Percentiles rank a stretch among this genome's conserved stretches.
Evolutionary conservation across 2,888 invertebrate species (phyloP).

Genomic region (Andrena haemorrhoa): DNA sequence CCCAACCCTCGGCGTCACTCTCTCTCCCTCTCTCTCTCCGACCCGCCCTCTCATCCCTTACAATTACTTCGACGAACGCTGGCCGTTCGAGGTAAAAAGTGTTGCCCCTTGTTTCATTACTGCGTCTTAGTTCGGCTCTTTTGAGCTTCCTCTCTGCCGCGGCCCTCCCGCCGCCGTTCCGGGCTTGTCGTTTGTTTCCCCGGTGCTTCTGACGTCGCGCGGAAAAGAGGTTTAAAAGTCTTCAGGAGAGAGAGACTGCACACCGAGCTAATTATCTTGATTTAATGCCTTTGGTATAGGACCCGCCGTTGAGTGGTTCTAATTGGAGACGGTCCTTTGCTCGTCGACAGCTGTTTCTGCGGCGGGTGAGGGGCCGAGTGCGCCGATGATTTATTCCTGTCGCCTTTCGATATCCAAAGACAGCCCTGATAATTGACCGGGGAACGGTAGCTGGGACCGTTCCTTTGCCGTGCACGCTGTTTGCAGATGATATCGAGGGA

Average conservation of each 20-base stretch:
- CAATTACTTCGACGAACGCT: slow-evolving; percentile 6
- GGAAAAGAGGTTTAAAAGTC: slow-evolving; percentile 45
- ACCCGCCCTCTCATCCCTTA: not conserved
- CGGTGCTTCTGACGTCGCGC: slow-evolving; percentile 13
- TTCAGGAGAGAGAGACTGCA: not conserved
- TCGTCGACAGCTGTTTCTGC: slow-evolving; percentile 15
- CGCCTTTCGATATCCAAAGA: not conserved
- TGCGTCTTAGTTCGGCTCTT: slow-evolving; percentile 30
- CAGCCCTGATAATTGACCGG: slow-evolving; percentile 15
- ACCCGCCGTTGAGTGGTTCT: not conserved
- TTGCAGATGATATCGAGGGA: not conserved
- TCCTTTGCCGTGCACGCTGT: slow-evolving; percentile 5
- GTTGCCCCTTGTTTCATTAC: slow-evolving; percentile 47
- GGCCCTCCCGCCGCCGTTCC: not conserved
- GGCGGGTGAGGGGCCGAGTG: not conserved
- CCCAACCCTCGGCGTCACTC: not conserved
- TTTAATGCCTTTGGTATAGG: slow-evolving; percentile 41
- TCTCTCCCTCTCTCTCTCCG: no score
- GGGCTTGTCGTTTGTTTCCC: slow-evolving; percentile 4
- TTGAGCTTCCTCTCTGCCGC: not conserved
- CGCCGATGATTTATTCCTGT: slow-evolving; percentile 24
- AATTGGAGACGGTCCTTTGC: slow-evolving; percentile 34
- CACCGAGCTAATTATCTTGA: slow-evolving; percentile 49
- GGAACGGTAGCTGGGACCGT: not conserved
- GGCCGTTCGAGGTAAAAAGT: slow-evolving; percentile 31